A percentile compares a stretch with the other conserved stretches of the same genome.
These are phyloP conservation scores for Tetanocera ferruginea DNA, from an alignment of 2,888 invertebrate genomes.

Conservation along the genomic window DNA sequence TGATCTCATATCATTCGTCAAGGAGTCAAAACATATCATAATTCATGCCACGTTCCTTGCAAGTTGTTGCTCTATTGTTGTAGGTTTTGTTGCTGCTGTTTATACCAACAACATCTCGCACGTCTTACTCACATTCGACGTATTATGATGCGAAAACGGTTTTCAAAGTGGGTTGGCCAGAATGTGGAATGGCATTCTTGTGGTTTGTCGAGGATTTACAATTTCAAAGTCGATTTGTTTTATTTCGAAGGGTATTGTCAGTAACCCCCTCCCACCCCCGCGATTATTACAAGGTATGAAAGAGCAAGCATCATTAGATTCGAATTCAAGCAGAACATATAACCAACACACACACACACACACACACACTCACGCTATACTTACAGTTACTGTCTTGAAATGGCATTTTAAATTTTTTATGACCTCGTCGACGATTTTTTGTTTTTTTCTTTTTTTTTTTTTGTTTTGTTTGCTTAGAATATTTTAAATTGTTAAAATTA, in stretches of 20 bases:
- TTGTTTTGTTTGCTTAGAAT: slow-evolving; percentile 8
- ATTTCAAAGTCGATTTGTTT: slow-evolving; percentile 27
- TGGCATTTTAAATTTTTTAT: slow-evolving; percentile 39
- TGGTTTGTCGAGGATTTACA: not conserved
- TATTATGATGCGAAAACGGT: not conserved
- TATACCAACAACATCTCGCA: slow-evolving; percentile 27
- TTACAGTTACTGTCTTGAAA: not conserved
- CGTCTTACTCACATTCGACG: slow-evolving; percentile 5
- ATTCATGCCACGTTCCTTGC: slow-evolving; percentile 17
- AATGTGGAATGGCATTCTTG: not conserved
- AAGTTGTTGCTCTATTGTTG: not conserved
- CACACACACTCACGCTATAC: not conserved
- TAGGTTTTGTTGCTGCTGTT: slow-evolving; percentile 13
- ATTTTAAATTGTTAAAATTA: slow-evolving; percentile 35
- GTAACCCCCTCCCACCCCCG: too few species aligned
- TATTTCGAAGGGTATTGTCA: not conserved
- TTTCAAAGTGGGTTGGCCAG: not conserved
- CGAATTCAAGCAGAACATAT: slow-evolving; percentile 49
- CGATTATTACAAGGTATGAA: not conserved
- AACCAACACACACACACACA: not conserved
- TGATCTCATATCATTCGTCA: not conserved
- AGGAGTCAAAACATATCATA: not conserved
- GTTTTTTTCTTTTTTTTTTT: not conserved
- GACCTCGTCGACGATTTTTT: not conserved
- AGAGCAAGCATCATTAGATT: slow-evolving; percentile 46